Conservation (phyloP, 2,113 vertebrate genomes). For the Peucedramus taeniatus region DNA sequence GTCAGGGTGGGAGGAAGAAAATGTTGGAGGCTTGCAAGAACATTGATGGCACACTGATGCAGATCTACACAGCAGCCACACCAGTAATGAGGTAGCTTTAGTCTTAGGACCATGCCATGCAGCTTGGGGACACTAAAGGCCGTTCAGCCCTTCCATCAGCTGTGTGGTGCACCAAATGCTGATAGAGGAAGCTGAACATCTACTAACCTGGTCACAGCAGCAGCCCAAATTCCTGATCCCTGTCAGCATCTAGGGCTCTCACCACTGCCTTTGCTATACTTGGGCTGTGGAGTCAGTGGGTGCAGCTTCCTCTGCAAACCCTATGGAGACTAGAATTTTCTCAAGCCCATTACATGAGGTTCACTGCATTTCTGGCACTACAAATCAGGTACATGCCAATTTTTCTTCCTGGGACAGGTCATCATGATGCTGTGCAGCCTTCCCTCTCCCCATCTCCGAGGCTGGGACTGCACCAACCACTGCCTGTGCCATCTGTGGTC, state of each 20-base stretch:
- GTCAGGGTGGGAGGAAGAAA: not conserved
- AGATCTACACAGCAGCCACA: not conserved
- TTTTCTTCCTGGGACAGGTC: not conserved
- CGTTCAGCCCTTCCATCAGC: not conserved
- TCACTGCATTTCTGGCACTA: not conserved
- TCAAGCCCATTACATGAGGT: not conserved
- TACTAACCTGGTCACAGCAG: not conserved
- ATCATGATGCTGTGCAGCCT: not conserved
- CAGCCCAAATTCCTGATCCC: not conserved
- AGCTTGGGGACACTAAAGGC: not conserved
- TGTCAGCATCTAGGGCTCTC: not conserved
- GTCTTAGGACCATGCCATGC: not conserved
- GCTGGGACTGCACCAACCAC: not conserved
- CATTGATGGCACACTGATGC: not conserved
- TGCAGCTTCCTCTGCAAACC: not conserved
- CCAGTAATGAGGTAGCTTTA: not conserved
- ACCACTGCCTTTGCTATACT: not conserved
- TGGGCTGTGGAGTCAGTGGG: rapidly evolving
- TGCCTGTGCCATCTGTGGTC: not conserved
- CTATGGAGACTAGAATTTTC: not conserved
- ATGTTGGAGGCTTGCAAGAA: not conserved
- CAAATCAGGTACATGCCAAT: not conserved
- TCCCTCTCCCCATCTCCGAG: not conserved
- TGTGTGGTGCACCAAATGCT: not conserved
- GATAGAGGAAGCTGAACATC: not conserved